Percentiles rank a stretch among this genome's conserved stretches.
phyloP scores from a whole-genome alignment of 2,888 invertebrate genomes.

The Trypoxylon attenuatum region DNA sequence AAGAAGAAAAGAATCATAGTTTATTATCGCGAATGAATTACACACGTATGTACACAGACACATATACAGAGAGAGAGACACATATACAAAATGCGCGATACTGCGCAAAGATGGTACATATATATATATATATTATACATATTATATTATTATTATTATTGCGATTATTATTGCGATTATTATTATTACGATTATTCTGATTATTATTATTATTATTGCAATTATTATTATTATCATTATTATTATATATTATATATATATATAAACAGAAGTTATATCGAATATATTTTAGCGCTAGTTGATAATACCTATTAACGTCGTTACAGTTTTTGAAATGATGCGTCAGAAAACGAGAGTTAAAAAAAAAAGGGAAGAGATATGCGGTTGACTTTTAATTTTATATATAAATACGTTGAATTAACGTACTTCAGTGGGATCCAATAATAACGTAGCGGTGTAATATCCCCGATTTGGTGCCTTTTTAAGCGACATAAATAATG shows the following conservation, averaged over 20 bases:
- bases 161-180: slow-evolving; percentile 63
- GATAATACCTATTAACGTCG: slow-evolving; percentile 73
- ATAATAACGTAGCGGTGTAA: slow-evolving; percentile 57
- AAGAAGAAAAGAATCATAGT: slow-evolving; percentile 63
- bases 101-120: slow-evolving; percentile 42
- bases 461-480: slow-evolving; percentile 74
- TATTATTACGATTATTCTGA: slow-evolving; percentile 56
- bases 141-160: slow-evolving; percentile 54
- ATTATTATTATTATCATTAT: slow-evolving; percentile 44
- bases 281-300: slow-evolving; percentile 74
- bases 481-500: slow-evolving; percentile 63
- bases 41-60: slow-evolving; percentile 64
- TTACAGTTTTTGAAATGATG: slow-evolving; percentile 70
- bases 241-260: slow-evolving; percentile 58
- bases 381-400: slow-evolving; percentile 69
- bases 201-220: slow-evolving; percentile 26
- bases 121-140: slow-evolving; percentile 38
- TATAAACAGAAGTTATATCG: slow-evolving; percentile 73
- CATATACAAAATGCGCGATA: slow-evolving; percentile 47
- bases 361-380: slow-evolving; percentile 29
- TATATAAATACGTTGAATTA: slow-evolving; percentile 65
- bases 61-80: slow-evolving; percentile 59
- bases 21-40: slow-evolving; percentile 65
- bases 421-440: slow-evolving; percentile 68
- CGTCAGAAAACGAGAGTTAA: slow-evolving; percentile 71